Evolutionary conservation across 1,140 invertebrate species (phyloP).

Genomic region (Caerostris extrusa): DNA sequence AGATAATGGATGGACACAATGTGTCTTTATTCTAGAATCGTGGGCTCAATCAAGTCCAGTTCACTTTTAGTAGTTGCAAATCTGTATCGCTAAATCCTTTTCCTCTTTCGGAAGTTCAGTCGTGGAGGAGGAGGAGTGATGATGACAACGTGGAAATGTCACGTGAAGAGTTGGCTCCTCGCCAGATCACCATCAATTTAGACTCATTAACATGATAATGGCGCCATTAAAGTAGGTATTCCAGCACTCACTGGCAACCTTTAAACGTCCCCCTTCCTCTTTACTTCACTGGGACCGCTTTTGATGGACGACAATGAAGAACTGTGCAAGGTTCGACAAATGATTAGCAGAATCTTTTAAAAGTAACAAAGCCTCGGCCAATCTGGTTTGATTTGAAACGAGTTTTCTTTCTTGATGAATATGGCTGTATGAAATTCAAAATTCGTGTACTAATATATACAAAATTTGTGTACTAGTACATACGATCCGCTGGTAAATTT

Average conservation of each 20-base stretch:
- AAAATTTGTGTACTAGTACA: no score
- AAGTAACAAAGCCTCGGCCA: background rate
- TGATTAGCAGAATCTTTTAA: slow-evolving; percentile 7
- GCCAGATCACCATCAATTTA: slow-evolving; percentile 77
- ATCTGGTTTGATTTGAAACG: background rate
- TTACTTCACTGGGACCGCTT: background rate
- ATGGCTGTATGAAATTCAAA: background rate
- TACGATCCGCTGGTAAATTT: no score
- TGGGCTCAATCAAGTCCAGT: background rate
- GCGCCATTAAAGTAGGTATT: slow-evolving; percentile 76
- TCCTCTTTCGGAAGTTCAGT: slow-evolving; percentile 44
- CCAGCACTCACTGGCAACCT: slow-evolving; percentile 66
- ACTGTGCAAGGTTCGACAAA: background rate
- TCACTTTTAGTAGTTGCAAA: background rate
- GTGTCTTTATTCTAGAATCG: background rate
- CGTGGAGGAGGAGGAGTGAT: slow-evolving; percentile 27
- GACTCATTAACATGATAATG: slow-evolving; percentile 77
- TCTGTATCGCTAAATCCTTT: slow-evolving; percentile 31
- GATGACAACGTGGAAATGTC: slow-evolving; percentile 77
- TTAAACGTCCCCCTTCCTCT: slow-evolving; percentile 47
- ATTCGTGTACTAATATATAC: background rate
- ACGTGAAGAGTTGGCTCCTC: slow-evolving; percentile 73
- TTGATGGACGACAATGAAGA: background rate
- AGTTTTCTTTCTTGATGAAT: background rate
- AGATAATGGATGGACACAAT: no score